Evolutionary conservation across 2,888 invertebrate genomes (phyloP).

Genomic region (Neoitamus cyanurus): DNA sequence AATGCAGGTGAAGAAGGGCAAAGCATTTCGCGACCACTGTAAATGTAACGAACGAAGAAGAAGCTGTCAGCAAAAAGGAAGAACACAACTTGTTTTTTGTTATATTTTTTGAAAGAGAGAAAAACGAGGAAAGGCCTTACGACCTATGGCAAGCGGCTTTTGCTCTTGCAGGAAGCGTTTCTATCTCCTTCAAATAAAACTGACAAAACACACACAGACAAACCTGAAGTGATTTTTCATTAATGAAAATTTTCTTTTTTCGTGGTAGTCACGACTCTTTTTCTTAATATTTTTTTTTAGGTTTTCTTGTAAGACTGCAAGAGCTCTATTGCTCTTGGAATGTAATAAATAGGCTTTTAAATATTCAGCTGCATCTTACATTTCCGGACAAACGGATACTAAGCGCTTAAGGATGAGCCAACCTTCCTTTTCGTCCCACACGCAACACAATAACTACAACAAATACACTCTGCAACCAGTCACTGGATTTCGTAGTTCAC

Average conservation of each 20-base stretch:
- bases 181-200: constrained; percentile 34
- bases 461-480: background rate
- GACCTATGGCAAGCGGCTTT: constrained; percentile 21
- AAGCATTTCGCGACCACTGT: constrained; percentile 5
- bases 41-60: background rate
- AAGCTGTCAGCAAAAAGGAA: constrained; percentile 29
- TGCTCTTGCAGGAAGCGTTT: constrained; percentile 14
- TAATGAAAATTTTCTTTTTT: constrained; percentile 42
- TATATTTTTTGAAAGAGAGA: constrained; percentile 7
- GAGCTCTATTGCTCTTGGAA: background rate
- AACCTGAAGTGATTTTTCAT: constrained; percentile 47
- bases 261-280: constrained; percentile 30
- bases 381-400: constrained; percentile 5
- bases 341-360: background rate
- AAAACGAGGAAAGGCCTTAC: constrained; percentile 24
- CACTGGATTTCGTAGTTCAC: background rate
- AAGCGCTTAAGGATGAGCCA: background rate
- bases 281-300: constrained; percentile 1
- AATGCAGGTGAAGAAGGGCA: background rate
- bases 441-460: background rate
- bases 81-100: constrained; percentile 7
- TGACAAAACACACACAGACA: constrained; percentile 46
- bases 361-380: constrained; percentile 23
- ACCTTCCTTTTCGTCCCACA: constrained; percentile 9
- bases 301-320: background rate